A percentile compares a stretch with the other conserved stretches of the same genome.
These are phyloP conservation scores for Eristalis intricaria DNA, from an alignment of 2,888 invertebrate genomes.

Conservation along the genomic window DNA sequence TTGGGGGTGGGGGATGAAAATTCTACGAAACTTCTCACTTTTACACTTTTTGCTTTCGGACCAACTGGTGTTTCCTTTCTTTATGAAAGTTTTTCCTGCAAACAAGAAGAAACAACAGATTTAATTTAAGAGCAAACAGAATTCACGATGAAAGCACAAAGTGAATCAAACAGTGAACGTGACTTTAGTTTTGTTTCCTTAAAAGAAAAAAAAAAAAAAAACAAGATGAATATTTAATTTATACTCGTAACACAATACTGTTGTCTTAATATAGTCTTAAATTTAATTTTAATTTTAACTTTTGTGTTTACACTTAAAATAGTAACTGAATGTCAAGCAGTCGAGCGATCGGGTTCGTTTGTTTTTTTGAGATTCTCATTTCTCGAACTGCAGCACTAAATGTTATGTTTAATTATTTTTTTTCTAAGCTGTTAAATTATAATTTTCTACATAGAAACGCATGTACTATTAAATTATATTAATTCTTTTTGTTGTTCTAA, in stretches of 20 bases:
- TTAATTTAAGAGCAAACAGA: conserved; percentile 9
- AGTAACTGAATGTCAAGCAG: conserved; percentile 19
- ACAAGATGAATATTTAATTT: conserved; percentile 3
- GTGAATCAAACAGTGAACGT: conserved; percentile 13
- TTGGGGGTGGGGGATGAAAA: not conserved
- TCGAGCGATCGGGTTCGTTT: not conserved
- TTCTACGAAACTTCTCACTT: conserved; percentile 43
- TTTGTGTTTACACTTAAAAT: conserved; percentile 7
- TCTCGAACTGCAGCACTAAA: not conserved
- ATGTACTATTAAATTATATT: conserved; percentile 34
- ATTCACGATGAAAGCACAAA: conserved; percentile 30
- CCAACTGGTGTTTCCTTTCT: not conserved
- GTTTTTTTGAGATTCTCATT: not conserved
- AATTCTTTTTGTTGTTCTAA: conserved; percentile 13
- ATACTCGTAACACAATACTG: not conserved
- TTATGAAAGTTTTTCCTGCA: not conserved
- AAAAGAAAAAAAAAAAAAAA: not conserved
- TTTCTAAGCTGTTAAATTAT: conserved; percentile 22
- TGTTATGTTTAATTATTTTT: conserved; percentile 27
- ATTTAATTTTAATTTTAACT: conserved; percentile 23
- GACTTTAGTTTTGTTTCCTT: not conserved
- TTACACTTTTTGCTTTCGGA: conserved; percentile 53
- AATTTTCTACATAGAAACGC: conserved; percentile 21
- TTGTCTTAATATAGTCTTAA: conserved; percentile 40
- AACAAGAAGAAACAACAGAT: not conserved